These are phyloP conservation scores for Xenopus petersii DNA, from an alignment of 2,797 vertebrate species.

Conservation along the genomic window DNA sequence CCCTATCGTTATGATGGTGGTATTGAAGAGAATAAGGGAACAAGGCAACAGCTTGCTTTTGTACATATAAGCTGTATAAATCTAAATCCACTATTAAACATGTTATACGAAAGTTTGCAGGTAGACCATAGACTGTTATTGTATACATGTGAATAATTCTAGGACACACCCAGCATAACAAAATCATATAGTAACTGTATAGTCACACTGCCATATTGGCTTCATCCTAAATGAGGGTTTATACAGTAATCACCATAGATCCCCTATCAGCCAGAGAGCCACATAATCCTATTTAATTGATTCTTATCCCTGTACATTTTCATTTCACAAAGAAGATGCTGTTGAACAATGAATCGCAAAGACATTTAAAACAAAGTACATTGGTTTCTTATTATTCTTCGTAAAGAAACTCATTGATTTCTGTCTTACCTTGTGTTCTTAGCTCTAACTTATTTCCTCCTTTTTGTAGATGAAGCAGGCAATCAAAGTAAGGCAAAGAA, in stretches of 20 bases:
- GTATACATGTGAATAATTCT: background rate
- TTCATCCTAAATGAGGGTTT: background rate
- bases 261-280: background rate
- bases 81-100: background rate
- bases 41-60: background rate
- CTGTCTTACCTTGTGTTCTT: too few relatives aligned
- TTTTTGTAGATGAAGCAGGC: background rate
- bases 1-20: background rate
- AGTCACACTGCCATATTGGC: constrained; percentile 11
- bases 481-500: background rate
- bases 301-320: too few relatives aligned
- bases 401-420: too few relatives aligned
- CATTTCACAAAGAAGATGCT: too few relatives aligned
- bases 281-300: too few relatives aligned
- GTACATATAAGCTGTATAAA: background rate
- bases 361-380: too few relatives aligned
- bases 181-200: background rate
- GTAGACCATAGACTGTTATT: background rate
- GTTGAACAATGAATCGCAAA: too few relatives aligned
- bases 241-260: background rate
- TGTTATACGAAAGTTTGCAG: constrained; percentile 1
- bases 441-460: too few relatives aligned
- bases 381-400: too few relatives aligned
- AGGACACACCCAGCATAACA: constrained; percentile 23
- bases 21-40: background rate